Base-by-base conservation (phyloP, 2,888 invertebrate genomes). In the Panopea generosa region DNA sequence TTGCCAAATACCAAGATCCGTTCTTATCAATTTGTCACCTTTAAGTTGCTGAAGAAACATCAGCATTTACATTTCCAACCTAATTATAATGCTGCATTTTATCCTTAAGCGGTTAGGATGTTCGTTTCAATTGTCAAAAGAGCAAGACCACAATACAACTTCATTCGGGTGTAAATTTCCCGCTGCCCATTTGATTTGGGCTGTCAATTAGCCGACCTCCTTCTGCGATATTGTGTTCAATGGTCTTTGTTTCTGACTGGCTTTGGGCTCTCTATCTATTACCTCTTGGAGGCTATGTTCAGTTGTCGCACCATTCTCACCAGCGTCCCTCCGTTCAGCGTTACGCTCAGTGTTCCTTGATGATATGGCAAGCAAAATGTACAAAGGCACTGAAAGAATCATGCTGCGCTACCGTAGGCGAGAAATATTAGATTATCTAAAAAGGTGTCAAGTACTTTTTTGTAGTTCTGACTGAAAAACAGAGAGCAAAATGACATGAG, bases 81-180 rank as follows among this genome's bases (percentile, higher is more conserved):
- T 71, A 66, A 71, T 70, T 76, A 75, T 49, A 66, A 55, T 55
- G 18, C 20, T 24, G 24, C 50, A 63, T 43, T 57, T 47, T 60
- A 47, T 47, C 70, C 65, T 33, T 29, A 66, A 74, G 78, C 70
- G 56, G 16, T 29, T 18, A 70, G 74, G 74, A 70, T 78, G 78
- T 73, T 67, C 73, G 69, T 67, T 63, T 68, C 67, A 76, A 72
- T 70, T 74, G 80, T 61, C 70, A 81, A 81, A 81, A 74, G 81
- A 81, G 77, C 81, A 77, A 77, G 61, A 24, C 60, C 61, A 52
- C 72, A 68, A 60, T 67, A 66, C 67, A 47, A 45, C 59, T 50
- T 55, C 52, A 66, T 27, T 77, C 66, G 72, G 76, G 81, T 81
- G 77, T 77, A 75, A 74, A 72, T 81, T 77, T 81, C 77, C 74